Base-by-base conservation (phyloP, 2,113 vertebrate species). In the Oncorhynchus masou region DNA sequence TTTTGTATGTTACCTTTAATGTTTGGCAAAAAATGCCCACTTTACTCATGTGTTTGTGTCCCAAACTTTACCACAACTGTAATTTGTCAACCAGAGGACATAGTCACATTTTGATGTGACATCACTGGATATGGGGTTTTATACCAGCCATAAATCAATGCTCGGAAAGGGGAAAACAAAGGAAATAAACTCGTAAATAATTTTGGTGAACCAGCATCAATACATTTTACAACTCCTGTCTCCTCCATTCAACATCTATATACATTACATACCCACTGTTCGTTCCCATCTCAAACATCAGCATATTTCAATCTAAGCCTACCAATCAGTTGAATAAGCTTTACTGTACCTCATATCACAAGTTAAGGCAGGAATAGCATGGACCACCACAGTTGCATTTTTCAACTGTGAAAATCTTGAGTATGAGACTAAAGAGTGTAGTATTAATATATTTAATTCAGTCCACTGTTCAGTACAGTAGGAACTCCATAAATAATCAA, bases 141-240 rank as follows among this genome's bases (percentile, higher is more conserved):
- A 81, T 79, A 67, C 79, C 75, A 65, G 74, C 75, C 75, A 87
- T 88, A 81, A 86, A 87, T 81, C 80, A 84, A 73, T 39, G 75
- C 76, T 74, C 12, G 9, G 48, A 15, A 68, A 59, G 70, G 22
- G 65, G 22, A 75, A 75, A 51, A 68, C 65, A 75, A 75, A 72
- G 54, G 60, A 73, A 81, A 71, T 75, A 72, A 57, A 72, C 76
- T 79, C 78, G 81, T 84, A 77, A 85, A 85, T 84, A 70, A 83
- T 75, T 60, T 57, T 68, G 25, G 7, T 39, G 48, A 62, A 64
- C 15, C 15, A 54, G 68, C 62, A 77, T 71, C 68, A 68, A 48
- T 71, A 24, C 57, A 51, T 49, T 70, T 49, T 20, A 19, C 64
- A 11, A 13, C 71, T 48, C 19, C 60, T 70, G 67, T 67, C 29